These are phyloP conservation scores for Triplophysa siluroides DNA, from an alignment of 2,113 vertebrate genomes.

Conservation along the genomic window DNA sequence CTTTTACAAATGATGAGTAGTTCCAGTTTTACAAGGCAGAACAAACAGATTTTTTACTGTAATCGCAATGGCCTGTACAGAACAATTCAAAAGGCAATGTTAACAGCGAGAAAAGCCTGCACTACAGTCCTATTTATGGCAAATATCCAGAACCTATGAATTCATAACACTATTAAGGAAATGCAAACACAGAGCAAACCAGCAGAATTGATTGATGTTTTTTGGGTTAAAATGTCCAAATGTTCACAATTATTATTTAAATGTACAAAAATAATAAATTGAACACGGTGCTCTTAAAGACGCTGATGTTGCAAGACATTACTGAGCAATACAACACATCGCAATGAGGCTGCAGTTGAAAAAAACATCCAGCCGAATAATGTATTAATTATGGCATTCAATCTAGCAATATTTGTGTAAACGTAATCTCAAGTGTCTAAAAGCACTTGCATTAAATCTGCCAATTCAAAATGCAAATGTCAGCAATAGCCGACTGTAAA, in stretches of 20 bases:
- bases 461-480: not conserved
- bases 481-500: not conserved
- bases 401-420: not conserved
- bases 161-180: not conserved
- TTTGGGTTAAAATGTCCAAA: not conserved
- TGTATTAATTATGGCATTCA: not conserved
- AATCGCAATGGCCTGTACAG: constrained; percentile 31
- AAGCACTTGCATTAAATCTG: not conserved
- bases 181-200: not conserved
- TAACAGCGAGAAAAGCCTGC: constrained; percentile 30
- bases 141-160: not conserved
- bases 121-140: not conserved
- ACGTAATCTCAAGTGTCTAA: not conserved
- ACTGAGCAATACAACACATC: constrained; percentile 27
- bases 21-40: constrained; percentile 25
- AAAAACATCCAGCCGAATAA: constrained; percentile 15
- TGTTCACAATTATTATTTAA: not conserved
- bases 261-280: no score
- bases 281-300: not conserved
- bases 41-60: constrained; percentile 9
- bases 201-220: not conserved
- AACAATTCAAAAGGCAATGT: constrained; percentile 36
- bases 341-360: constrained; percentile 23
- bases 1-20: constrained; percentile 39
- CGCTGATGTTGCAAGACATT: constrained; percentile 2